These are phyloP conservation scores for Ormyrus labotus DNA, from an alignment of 2,888 invertebrate species.

Conservation along the genomic window DNA sequence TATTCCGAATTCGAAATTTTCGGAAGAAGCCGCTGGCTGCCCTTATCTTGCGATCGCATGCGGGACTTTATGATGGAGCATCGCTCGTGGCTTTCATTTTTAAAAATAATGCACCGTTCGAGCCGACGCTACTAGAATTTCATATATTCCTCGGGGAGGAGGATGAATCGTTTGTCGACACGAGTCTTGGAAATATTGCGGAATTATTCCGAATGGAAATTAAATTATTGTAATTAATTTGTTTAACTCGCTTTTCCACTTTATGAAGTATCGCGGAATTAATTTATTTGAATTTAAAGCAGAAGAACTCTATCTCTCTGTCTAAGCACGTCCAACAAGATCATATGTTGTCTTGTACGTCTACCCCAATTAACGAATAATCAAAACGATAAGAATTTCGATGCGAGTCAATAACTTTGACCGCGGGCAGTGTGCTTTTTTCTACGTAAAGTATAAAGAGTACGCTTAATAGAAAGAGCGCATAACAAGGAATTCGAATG, in stretches of 20 bases:
- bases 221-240: not conserved
- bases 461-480: not conserved
- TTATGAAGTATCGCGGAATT: too few relatives aligned
- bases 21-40: not conserved
- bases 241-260: too few relatives aligned
- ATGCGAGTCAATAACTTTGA: too few relatives aligned
- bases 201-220: conserved; percentile 16
- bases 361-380: too few relatives aligned
- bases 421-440: conserved; percentile 2
- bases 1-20: conserved; percentile 38
- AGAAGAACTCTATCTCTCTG: too few relatives aligned
- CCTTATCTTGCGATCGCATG: not conserved
- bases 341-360: too few relatives aligned
- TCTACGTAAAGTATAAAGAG: conserved; percentile 1
- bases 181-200: conserved; percentile 16
- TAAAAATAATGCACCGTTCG: not conserved
- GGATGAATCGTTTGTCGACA: conserved; percentile 40
- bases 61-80: too few relatives aligned
- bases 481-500: conserved; percentile 22
- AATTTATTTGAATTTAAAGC: too few relatives aligned
- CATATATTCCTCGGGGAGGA: conserved; percentile 3
- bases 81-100: conserved; percentile 15
- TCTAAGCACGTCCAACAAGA: too few relatives aligned
- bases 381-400: too few relatives aligned
- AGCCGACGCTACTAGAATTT: conserved; percentile 23